Base-by-base conservation (phyloP, 2,888 invertebrate genomes). In the Sclerodermus sp. region DNA sequence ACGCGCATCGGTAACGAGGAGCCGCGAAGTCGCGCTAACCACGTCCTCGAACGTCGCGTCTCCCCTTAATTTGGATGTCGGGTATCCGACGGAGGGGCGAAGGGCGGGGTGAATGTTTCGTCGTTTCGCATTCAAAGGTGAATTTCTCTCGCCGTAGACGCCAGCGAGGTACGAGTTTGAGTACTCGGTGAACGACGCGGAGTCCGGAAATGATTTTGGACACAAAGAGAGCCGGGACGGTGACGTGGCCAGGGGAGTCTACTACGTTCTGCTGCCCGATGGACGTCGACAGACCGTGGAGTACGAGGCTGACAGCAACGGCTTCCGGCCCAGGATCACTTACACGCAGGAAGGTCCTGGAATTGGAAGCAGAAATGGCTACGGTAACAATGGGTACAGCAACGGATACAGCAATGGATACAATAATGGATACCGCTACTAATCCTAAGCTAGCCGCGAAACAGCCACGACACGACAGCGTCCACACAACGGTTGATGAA, bases 221-320 rank as follows among this genome's bases (percentile, higher is more conserved):
- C 79, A 79, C 61, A 70, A 72, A 51, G 80, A 79, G 60, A 70
- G 64, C 42, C 70, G 79, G n/a, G 75, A 79, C 60, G 79, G 76
- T 17, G 78, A 79, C 48, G 62, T 73, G 47, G 74, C 79, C 8
- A 69, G 67, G 2, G 80, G 79, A 31, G 64, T 70, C 30, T 80
- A 79, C 67, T 77, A 77, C 64, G 79, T 80, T 16, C 66, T 79
- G 13, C 67, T 80, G 18, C 79, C 74, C 52, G 79, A 76, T 55
- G 80, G 80, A 30, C 69, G 73, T 53, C 66, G 69, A 36, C 81
- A 85, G 81, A 86, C 85, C 42, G 88, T 88, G 0, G 83, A 85
- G 62, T 88, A 88, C 76, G 86, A 86, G 68, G 88, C 87, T 6
- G 87, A 88, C 63, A 81, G 84, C 66, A 80, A 84, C 42, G 88